phyloP scores from a whole-genome alignment of 2,797 vertebrate species.

The Pristis pectinata region DNA sequence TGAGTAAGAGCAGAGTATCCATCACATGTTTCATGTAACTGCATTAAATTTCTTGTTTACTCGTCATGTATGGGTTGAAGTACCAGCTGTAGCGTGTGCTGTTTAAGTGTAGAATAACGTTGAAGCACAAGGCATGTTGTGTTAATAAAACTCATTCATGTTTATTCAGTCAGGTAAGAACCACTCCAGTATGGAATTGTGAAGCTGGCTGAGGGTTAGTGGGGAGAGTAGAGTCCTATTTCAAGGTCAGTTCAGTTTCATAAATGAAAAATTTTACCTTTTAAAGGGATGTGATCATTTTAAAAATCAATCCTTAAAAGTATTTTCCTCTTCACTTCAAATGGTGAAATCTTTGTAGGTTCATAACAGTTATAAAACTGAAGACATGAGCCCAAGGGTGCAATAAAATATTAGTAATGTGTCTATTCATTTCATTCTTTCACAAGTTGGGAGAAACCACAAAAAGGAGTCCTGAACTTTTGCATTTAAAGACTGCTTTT shows the following conservation, averaged over 20 bases:
- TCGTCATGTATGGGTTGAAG: not conserved
- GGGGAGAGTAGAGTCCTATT: not conserved
- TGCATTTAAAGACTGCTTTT: not conserved
- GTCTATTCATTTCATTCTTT: slow-evolving; percentile 24
- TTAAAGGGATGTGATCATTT: not conserved
- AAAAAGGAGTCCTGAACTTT: not conserved
- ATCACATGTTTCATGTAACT: not conserved
- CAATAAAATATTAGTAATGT: slow-evolving; percentile 13
- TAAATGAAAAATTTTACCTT: not conserved
- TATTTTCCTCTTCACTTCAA: not conserved
- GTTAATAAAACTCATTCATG: not conserved
- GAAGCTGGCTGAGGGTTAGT: not conserved
- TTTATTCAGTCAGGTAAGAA: not conserved
- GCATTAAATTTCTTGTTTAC: not conserved
- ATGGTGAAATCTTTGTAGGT: not conserved
- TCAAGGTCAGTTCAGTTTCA: slow-evolving; percentile 4
- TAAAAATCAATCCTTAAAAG: not conserved
- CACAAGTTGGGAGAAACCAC: not conserved
- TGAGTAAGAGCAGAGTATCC: not conserved
- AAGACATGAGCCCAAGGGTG: slow-evolving; percentile 25
- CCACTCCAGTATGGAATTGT: not conserved
- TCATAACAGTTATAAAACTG: not conserved
- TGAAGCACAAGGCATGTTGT: not conserved
- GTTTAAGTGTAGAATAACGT: not conserved
- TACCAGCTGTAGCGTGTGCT: not conserved